A percentile compares a stretch with the other conserved stretches of the same genome.
Conservation (phyloP, 2,113 vertebrate species). For the Taxidea taxus region DNA sequence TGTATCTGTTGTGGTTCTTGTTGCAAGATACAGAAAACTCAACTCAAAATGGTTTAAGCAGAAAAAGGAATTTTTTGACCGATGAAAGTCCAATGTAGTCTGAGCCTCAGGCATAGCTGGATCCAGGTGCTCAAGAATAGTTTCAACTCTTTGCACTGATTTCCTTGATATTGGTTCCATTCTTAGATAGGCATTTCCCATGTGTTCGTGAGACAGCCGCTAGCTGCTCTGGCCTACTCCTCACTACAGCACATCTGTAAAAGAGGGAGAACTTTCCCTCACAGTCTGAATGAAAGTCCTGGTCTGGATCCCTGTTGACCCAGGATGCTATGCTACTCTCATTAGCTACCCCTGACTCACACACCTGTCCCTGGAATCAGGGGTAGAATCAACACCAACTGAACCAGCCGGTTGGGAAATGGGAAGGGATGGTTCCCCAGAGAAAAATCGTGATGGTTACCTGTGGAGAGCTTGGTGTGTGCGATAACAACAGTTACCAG, state of each 20-base stretch:
- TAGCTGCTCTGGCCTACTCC: neutral
- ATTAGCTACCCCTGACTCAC: neutral
- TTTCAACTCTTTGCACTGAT: neutral
- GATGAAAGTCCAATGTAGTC: neutral
- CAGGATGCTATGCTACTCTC: neutral
- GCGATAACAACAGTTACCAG: rapidly evolving
- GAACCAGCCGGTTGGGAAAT: neutral
- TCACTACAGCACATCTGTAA: neutral
- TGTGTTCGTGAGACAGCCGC: neutral
- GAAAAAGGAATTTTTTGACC: neutral
- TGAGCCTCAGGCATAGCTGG: conserved; percentile 18
- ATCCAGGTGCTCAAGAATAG: conserved; percentile 3
- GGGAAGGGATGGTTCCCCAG: neutral
- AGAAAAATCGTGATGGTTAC: neutral
- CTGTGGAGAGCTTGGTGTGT: neutral
- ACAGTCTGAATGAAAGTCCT: neutral
- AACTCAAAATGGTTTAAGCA: neutral
- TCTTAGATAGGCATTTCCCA: neutral
- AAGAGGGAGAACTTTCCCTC: neutral
- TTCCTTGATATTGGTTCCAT: neutral
- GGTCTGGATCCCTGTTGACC: neutral
- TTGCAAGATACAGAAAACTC: neutral
- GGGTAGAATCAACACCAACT: neutral
- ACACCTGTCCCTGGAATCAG: neutral
- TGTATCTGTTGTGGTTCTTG: neutral